These are phyloP conservation scores for Phalacrocorax carbo DNA, from an alignment of 2,113 vertebrate species.

Conservation along the genomic window DNA sequence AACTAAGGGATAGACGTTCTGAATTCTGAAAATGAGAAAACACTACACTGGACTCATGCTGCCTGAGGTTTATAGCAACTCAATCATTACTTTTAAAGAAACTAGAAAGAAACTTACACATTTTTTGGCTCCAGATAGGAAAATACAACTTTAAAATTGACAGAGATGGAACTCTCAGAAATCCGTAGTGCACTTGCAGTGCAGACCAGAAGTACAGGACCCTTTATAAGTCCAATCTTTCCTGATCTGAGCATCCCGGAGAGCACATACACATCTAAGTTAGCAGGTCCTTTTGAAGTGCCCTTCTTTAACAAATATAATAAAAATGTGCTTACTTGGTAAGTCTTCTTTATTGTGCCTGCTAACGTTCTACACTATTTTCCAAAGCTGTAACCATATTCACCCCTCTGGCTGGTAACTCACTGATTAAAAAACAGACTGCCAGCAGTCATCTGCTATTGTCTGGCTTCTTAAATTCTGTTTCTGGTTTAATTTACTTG, in stretches of 20 bases:
- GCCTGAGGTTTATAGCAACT: slow-evolving; percentile 1
- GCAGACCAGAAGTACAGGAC: not conserved
- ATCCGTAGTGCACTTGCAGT: not conserved
- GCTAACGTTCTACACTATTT: slow-evolving; percentile 54
- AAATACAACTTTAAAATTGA: slow-evolving; percentile 42
- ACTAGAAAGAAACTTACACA: slow-evolving; percentile 50
- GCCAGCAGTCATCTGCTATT: slow-evolving; percentile 76
- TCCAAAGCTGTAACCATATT: slow-evolving; percentile 58
- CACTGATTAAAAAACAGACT: slow-evolving; percentile 79
- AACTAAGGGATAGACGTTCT: not conserved
- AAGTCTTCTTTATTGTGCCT: slow-evolving; percentile 57
- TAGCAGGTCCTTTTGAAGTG: not conserved
- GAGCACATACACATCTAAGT: not conserved
- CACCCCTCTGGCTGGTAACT: slow-evolving; percentile 69
- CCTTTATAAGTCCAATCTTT: not conserved
- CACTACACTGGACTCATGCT: not conserved
- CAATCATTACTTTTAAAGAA: slow-evolving; percentile 27
- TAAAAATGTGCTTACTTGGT: slow-evolving; percentile 42
- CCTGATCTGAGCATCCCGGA: not conserved
- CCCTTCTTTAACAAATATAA: slow-evolving; percentile 1
- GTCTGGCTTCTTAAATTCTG: slow-evolving; percentile 65
- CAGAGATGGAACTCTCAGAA: not conserved
- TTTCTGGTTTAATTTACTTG: slow-evolving; percentile 75
- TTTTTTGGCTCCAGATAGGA: slow-evolving; percentile 43
- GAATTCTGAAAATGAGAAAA: slow-evolving; percentile 33